Conservation (phyloP, 2,888 invertebrate species). For the Drosophila kuntzei region DNA sequence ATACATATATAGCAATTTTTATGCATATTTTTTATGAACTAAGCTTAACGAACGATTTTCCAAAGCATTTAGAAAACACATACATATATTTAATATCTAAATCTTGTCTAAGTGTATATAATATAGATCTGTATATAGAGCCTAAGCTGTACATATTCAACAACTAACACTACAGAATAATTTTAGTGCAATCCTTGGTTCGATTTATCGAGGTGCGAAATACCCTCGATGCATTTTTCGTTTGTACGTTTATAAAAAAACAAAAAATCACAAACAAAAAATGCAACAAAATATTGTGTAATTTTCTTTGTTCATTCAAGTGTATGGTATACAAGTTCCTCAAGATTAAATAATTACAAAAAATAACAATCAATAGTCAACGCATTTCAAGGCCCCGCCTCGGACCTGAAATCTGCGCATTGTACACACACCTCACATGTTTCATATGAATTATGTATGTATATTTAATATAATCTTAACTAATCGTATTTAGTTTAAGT, state of each 20-base stretch:
- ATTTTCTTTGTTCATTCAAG: conserved; percentile 85
- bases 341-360: conserved; percentile 84
- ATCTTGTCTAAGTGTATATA: conserved; percentile 45
- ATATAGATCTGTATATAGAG: conserved; percentile 29
- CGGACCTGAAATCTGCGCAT: conserved; percentile 54
- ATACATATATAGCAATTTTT: conserved; percentile 58
- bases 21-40: conserved; percentile 69
- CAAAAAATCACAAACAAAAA: conserved; percentile 39
- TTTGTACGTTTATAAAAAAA: conserved; percentile 36
- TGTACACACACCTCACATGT: conserved; percentile 75
- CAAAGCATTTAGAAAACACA: conserved; percentile 61
- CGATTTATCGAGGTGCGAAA: conserved; percentile 25
- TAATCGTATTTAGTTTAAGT: conserved; percentile 42
- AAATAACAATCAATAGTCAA: conserved; percentile 72
- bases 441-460: conserved; percentile 77
- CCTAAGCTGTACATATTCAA: conserved; percentile 55
- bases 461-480: conserved; percentile 47
- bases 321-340: conserved; percentile 92
- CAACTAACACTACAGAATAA: conserved; percentile 71
- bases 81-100: conserved; percentile 31
- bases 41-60: conserved; percentile 62
- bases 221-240: conserved; percentile 28
- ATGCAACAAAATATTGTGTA: conserved; percentile 82
- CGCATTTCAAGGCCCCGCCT: conserved; percentile 64
- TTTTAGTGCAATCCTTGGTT: conserved; percentile 81